A percentile compares a stretch with the other conserved stretches of the same genome.
Conservation (phyloP, 2,888 invertebrate species). For the Antitype chi region DNA sequence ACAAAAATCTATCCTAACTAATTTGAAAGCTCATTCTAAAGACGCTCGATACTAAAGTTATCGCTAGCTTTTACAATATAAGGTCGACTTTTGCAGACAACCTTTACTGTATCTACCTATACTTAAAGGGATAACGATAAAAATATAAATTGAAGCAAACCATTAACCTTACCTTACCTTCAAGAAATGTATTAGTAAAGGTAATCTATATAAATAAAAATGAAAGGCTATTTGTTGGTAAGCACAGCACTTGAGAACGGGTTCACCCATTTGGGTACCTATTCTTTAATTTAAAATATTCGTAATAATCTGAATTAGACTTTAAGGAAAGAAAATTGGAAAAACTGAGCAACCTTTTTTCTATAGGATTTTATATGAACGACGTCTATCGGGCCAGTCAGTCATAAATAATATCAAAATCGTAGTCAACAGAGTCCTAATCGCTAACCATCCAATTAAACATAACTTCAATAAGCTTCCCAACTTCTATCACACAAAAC, state of each 20-base stretch:
- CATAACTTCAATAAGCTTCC: neutral
- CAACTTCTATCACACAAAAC: conserved; percentile 26
- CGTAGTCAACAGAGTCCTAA: neutral
- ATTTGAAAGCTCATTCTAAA: too few species aligned
- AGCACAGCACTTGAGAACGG: neutral
- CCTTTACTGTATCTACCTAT: too few species aligned
- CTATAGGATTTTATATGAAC: neutral
- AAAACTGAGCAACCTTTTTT: neutral
- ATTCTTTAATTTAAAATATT: neutral
- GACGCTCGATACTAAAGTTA: too few species aligned
- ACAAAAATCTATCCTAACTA: too few species aligned
- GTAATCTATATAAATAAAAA: neutral
- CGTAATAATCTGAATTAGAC: neutral
- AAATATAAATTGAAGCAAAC: neutral
- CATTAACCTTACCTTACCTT: neutral
- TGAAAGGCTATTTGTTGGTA: neutral
- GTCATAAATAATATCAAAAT: neutral
- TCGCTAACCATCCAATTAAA: conserved; percentile 25
- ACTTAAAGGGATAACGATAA: neutral
- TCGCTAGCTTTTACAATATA: too few species aligned
- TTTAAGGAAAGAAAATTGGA: neutral
- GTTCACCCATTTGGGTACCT: neutral
- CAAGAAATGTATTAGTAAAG: neutral
- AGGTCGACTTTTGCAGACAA: too few species aligned
- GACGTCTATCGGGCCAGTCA: neutral